phyloP scores from a whole-genome alignment of 1,140 invertebrate genomes.

The Aphidius gifuensis region DNA sequence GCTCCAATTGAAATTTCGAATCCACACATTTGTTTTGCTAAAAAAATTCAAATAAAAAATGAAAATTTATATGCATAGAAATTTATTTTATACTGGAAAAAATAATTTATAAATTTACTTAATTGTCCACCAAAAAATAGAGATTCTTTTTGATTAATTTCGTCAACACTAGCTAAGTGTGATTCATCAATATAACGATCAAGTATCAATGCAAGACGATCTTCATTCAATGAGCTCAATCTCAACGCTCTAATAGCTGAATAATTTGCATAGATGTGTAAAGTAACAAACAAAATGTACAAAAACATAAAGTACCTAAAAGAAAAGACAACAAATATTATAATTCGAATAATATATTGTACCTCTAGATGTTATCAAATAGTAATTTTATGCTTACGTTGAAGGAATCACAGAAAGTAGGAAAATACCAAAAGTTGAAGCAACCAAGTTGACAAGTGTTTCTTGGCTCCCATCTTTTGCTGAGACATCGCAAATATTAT shows the following conservation, averaged over 20 bases:
- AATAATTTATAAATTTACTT: too few relatives aligned
- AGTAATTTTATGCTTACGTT: constrained; percentile 40
- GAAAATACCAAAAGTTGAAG: constrained; percentile 73
- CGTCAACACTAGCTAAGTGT: constrained; percentile 51
- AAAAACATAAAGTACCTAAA: constrained; percentile 40
- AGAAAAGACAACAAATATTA: constrained; percentile 19
- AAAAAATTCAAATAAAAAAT: too few relatives aligned
- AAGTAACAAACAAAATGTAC: constrained; percentile 69
- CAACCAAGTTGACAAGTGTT: constrained; percentile 87
- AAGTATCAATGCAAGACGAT: constrained; percentile 67
- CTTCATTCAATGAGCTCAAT: constrained; percentile 77
- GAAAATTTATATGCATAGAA: too few relatives aligned
- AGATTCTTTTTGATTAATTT: constrained; percentile 58
- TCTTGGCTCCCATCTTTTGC: constrained; percentile 97
- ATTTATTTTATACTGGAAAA: too few relatives aligned
- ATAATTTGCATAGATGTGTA: constrained; percentile 87
- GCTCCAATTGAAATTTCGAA: too few relatives aligned
- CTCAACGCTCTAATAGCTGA: constrained; percentile 72
- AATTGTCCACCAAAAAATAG: too few relatives aligned
- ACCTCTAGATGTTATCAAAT: background rate
- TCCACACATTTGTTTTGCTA: too few relatives aligned
- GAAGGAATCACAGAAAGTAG: constrained; percentile 70
- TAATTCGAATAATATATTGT: constrained; percentile 3
- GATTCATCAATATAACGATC: constrained; percentile 59
- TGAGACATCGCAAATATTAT: constrained; percentile 90